A percentile compares a stretch with the other conserved stretches of the same genome.
phyloP scores from a whole-genome alignment of 2,888 invertebrate species.

The Plebejus argus region DNA sequence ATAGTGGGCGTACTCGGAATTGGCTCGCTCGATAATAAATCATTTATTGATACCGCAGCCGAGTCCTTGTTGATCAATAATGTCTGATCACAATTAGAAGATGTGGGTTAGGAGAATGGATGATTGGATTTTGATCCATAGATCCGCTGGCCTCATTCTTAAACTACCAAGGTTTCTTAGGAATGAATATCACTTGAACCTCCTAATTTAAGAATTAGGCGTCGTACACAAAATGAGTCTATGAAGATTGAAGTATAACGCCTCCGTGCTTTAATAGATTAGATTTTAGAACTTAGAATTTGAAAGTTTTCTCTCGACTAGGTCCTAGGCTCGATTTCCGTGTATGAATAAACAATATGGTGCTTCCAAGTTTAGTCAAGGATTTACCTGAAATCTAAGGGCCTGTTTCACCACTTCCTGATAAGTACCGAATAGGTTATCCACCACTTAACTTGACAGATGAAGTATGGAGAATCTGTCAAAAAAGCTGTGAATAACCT shows the following conservation, averaged over 20 bases:
- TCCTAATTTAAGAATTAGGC: neutral
- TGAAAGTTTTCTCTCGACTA: too few species aligned
- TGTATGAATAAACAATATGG: too few species aligned
- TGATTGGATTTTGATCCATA: neutral
- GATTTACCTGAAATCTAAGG: too few species aligned
- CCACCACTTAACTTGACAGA: too few species aligned
- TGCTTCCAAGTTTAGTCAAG: too few species aligned
- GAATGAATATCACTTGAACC: neutral
- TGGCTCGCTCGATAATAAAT: neutral
- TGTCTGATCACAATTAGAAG: neutral
- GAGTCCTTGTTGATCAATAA: conserved; percentile 9
- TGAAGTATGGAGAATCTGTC: too few species aligned
- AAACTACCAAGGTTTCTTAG: neutral
- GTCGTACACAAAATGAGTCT: neutral
- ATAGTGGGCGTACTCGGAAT: conserved; percentile 15
- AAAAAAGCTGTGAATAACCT: too few species aligned
- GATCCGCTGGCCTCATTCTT: neutral
- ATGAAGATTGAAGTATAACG: neutral
- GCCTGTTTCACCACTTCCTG: too few species aligned
- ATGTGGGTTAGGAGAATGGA: neutral
- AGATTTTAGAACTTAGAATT: too few species aligned
- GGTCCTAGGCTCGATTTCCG: too few species aligned
- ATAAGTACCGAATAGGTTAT: too few species aligned
- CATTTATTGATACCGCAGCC: neutral
- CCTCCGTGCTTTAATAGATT: neutral